Evolutionary conservation across 2,888 invertebrate species (phyloP), one percentile per base, ranked within the genome.

Genomic region (Bombylius discolor): DNA sequence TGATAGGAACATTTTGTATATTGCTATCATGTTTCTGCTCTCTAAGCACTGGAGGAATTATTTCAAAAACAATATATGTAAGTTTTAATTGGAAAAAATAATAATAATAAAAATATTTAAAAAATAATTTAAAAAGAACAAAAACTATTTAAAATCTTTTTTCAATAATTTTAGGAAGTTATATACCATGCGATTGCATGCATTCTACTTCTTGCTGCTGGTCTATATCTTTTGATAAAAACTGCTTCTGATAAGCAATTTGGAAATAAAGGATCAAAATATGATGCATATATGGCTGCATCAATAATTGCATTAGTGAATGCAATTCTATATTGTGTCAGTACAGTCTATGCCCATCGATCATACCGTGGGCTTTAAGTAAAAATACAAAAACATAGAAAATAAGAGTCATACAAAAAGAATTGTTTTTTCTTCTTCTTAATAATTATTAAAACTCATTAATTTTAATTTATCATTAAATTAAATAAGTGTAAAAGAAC

Each of bases 161-260:
- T 34, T n/a, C 1, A n/a, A 9, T 54, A 49, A 32, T 36, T 80
- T 49, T 75, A 91, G 91, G 90, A 91, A 78, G 79, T 89, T 55
- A 78, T 91, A 60, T 92, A 88, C 67, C 91, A 92, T 64, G 78
- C 82, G 8, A 73, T 87, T 57, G 90, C 84, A 4, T 87, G 83
- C 64, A 75, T 87, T 55, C 72, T 91, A 56, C 79, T 88, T 62
- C 70, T 91, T 51, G 80, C 84, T 53, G 85, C 88, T 23, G 23
- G 23, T 23, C 23, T 23, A 23, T 23, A 23, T 23, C 23, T 23
- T 23, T 23, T 23, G 23, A 5, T 83, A 86, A 8, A 70, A 86
- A 50, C 80, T 82, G 3, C 77, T 89, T 44, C 67, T 90, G 13
- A 78, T 87, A 49, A 80, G 83, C 68, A 77, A 87, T 13, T 5